Evolutionary conservation across 1,140 invertebrate species (phyloP).

Genomic region (Aethina tumida): DNA sequence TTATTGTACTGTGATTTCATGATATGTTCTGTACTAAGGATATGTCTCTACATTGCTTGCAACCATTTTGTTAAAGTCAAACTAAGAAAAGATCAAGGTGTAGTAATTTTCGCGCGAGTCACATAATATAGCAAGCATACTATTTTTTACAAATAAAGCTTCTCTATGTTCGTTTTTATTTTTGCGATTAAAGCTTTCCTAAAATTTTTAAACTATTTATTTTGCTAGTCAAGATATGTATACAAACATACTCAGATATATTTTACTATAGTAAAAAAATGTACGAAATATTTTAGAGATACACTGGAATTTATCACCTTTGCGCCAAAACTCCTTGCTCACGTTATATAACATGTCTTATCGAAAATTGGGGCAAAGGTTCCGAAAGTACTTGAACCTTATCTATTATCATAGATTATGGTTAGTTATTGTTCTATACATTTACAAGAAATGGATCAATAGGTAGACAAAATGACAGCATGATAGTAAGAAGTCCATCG

Average conservation of each 20-base stretch:
- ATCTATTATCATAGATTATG: too few relatives aligned
- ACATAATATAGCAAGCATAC: too few relatives aligned
- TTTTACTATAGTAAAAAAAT: slow-evolving; percentile 28
- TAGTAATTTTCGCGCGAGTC: too few relatives aligned
- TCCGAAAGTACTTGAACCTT: too few relatives aligned
- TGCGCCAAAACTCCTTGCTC: slow-evolving; percentile 2
- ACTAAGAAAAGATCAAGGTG: too few relatives aligned
- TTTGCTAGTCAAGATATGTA: slow-evolving; percentile 21
- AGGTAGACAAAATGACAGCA: neutral
- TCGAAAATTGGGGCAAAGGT: too few relatives aligned
- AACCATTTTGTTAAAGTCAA: too few relatives aligned
- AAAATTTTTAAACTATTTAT: slow-evolving; percentile 17
- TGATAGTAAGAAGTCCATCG: slow-evolving; percentile 1
- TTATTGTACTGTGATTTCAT: too few relatives aligned
- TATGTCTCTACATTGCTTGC: too few relatives aligned
- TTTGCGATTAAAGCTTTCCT: slow-evolving; percentile 6
- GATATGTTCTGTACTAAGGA: too few relatives aligned
- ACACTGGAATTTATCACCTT: slow-evolving; percentile 11
- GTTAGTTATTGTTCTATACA: slow-evolving; percentile 15
- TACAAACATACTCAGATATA: slow-evolving; percentile 22
- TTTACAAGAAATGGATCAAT: slow-evolving; percentile 4
- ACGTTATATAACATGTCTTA: slow-evolving; percentile 3
- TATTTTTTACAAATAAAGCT: slow-evolving; percentile 8
- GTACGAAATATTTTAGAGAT: slow-evolving; percentile 25
- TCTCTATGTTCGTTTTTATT: slow-evolving; percentile 6